Evolutionary conservation across 2,113 vertebrate species (phyloP), one percentile per base, ranked within the genome.

Genomic region (Corythaeola cristata): DNA sequence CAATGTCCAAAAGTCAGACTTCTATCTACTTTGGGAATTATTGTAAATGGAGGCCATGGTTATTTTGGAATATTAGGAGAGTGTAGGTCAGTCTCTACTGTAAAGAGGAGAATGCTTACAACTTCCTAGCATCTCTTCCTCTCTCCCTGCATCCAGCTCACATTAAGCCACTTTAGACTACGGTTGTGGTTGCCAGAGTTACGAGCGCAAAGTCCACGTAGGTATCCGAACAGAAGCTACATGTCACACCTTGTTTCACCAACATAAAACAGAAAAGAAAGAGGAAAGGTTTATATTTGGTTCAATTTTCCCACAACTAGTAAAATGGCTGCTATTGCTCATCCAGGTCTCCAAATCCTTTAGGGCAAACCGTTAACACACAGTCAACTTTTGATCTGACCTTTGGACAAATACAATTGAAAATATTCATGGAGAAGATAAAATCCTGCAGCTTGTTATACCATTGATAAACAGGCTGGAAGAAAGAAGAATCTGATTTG

Each of bases 141-240:
- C 50, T 75, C 32, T 15, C 27, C 10, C 12, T 68, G n/a, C 8
- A 21, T 21, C 28, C 30, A 37, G 20, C 19, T 83, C 39, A 33
- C 22, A 78, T 16, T 19, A 66, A 82, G 41, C 8, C 55, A 35
- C 28, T 52, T 59, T 14, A 68, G 58, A 27, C 23, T 49, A 37
- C 2, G 3, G 3, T 6, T 67, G 39, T 27, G 5, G 26, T 21
- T n/a, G 19, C 27, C 41, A 80, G n/a, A 75, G 23, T 28, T 52
- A 85, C 0, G 0, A 67, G 15, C 1, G 2, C n/a, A 9, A 88
- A 60, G 21, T 85, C 41, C 39, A 15, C 3, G 0, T 3, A 41
- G 5, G 18, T 74, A 76, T 74, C 60, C 87, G 26, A 90, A 58
- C 15, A 88, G 39, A 94, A 69, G 58, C 13, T 56, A 35, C 6